Evolutionary conservation across 2,888 invertebrate species (phyloP).

Genomic region (Allophyes oxyacanthae): DNA sequence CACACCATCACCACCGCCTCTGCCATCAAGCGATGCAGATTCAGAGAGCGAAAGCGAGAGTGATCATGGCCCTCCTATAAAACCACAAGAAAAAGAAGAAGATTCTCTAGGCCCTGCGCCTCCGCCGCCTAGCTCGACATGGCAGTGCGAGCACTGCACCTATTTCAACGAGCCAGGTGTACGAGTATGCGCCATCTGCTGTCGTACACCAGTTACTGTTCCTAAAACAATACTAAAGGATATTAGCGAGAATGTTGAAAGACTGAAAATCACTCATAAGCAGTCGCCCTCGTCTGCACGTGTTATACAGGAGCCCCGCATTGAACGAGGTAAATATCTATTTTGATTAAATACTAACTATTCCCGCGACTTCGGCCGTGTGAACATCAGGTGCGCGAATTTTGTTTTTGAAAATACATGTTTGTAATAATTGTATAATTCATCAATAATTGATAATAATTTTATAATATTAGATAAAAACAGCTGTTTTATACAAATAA

Average conservation of each 20-base stretch:
- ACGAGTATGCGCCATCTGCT: slow-evolving; percentile 95
- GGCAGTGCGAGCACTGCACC: slow-evolving; percentile 97
- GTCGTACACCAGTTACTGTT: slow-evolving; percentile 92
- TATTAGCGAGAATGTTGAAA: slow-evolving; percentile 52
- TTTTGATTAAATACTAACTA: not conserved
- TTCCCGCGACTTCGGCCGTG: too few relatives aligned
- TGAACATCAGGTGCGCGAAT: too few relatives aligned
- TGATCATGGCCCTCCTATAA: slow-evolving; percentile 54
- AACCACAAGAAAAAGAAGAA: slow-evolving; percentile 60
- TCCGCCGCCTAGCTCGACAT: slow-evolving; percentile 89
- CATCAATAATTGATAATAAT: too few relatives aligned
- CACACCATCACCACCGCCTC: slow-evolving; percentile 80
- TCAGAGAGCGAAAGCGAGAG: slow-evolving; percentile 88
- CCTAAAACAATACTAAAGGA: slow-evolving; percentile 65
- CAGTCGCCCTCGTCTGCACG: slow-evolving; percentile 37
- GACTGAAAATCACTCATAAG: slow-evolving; percentile 54
- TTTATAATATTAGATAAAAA: too few relatives aligned
- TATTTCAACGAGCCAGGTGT: slow-evolving; percentile 95
- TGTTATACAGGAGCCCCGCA: slow-evolving; percentile 65
- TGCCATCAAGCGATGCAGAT: slow-evolving; percentile 90
- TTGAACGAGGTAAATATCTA: slow-evolving; percentile 90
- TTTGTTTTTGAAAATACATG: too few relatives aligned
- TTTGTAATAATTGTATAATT: too few relatives aligned
- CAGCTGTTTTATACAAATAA: too few relatives aligned
- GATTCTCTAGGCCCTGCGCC: slow-evolving; percentile 81